Evolutionary conservation across 2,888 invertebrate species (phyloP), one percentile per base, ranked within the genome.

Genomic region (Odontocolon sp.): DNA sequence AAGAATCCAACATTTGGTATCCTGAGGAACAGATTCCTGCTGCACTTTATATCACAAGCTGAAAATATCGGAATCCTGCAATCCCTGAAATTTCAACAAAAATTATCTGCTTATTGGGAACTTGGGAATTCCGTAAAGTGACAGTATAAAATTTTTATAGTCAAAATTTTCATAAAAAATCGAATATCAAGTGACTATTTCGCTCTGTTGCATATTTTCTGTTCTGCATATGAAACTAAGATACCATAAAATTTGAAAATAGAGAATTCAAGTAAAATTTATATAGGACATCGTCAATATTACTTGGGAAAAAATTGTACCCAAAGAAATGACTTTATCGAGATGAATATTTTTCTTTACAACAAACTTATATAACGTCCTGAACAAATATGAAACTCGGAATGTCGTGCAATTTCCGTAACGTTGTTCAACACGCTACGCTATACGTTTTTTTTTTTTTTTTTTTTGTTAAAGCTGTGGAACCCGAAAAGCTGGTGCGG

Each of bases 321-420:
- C 40, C 14, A 40, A 9, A 3, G 26, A 8, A 26, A 23, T n/a
- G 47, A 23, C 8, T 0, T 28, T 50, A 2, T 16, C 56, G 11
- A 38, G n/a, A 3, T 5, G 9, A 11, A 40, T 57, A 6, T 57
- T 38, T 38, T 57, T 11, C 3, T 26, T 23, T 6, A 11, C 26
- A 4, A 2, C n/a, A 0, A 16, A n/a, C 23, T 42, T 26, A 36
- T 36, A 47, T 36, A 21, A 47, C 52, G 52, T 52, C 23, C 21
- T 23, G 31, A 54, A 45, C 42, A 54, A 66, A 52, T 28, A 73
- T 28, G n/a, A n/a, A 1, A 47, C 14, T 26, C 50, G n/a, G 16
- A 67, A 56, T 40, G 16, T 61, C 21, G 2, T 8, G 9, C 42
- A 33, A 56, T 56, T 73, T 28, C 45, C 33, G 36, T 14, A 61